These are phyloP conservation scores for Phortica okadai DNA, from an alignment of 2,888 invertebrate genomes.

Conservation along the genomic window DNA sequence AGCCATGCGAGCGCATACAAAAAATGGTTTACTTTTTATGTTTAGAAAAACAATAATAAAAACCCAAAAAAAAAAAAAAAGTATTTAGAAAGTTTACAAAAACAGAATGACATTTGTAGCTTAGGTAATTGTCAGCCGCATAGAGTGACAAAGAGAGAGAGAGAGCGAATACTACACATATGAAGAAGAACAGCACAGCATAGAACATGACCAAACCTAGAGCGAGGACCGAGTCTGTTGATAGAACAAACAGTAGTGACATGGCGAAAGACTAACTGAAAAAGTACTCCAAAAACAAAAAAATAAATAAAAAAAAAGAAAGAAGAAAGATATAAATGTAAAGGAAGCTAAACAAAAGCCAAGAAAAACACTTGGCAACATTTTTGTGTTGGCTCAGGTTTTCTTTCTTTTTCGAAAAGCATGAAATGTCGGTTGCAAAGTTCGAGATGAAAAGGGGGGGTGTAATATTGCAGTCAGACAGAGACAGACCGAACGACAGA, in stretches of 20 bases:
- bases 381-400: slow-evolving; percentile 59
- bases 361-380: slow-evolving; percentile 60
- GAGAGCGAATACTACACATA: background rate
- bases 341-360: background rate
- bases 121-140: slow-evolving; percentile 24
- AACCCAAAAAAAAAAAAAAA: background rate
- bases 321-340: background rate
- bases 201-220: slow-evolving; percentile 12
- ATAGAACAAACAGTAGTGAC: slow-evolving; percentile 13
- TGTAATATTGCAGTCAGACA: slow-evolving; percentile 28
- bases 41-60: slow-evolving; percentile 9
- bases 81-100: slow-evolving; percentile 8
- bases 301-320: too few species aligned
- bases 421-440: slow-evolving; percentile 46
- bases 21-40: slow-evolving; percentile 27
- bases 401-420: slow-evolving; percentile 57
- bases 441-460: slow-evolving; percentile 52
- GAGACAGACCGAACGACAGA: slow-evolving; percentile 43
- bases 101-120: slow-evolving; percentile 18
- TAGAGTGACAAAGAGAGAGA: background rate
- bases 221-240: background rate
- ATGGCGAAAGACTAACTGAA: background rate
- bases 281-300: background rate
- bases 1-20: slow-evolving; percentile 12
- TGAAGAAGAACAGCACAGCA: background rate